Percentiles rank a stretch among this genome's conserved stretches.
Evolutionary conservation across 2,113 vertebrate species (phyloP).

Genomic region (Laticauda colubrina): DNA sequence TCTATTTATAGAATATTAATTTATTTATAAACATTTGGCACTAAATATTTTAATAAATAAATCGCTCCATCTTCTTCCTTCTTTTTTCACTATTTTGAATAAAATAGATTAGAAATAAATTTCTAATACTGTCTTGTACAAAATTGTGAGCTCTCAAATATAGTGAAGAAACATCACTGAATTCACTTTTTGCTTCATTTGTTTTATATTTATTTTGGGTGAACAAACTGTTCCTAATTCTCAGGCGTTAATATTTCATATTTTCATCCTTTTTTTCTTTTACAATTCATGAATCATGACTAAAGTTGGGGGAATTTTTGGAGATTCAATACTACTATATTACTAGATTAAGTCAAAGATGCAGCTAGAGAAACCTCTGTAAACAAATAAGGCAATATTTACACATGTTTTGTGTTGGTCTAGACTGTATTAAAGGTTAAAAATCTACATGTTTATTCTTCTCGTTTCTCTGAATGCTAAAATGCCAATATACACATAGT

Average conservation of each 20-base stretch:
- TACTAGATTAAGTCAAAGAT: background rate
- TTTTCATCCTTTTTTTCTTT: background rate
- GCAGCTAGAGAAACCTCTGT: background rate
- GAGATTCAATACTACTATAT: background rate
- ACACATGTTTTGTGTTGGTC: background rate
- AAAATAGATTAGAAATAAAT: background rate
- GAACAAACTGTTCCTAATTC: background rate
- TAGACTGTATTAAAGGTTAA: background rate
- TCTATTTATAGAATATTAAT: background rate
- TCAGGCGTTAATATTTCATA: background rate
- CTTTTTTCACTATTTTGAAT: conserved; percentile 6
- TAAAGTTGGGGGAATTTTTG: background rate
- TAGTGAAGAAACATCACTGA: background rate
- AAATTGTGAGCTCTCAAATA: background rate
- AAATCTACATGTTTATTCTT: background rate
- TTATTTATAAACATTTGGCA: background rate
- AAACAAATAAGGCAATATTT: background rate
- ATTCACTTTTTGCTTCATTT: background rate
- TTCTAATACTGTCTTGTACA: background rate
- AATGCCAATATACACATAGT: background rate
- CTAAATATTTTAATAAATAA: background rate
- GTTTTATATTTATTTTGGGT: background rate
- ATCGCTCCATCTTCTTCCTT: background rate
- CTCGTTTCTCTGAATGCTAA: background rate
- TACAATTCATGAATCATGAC: background rate